Percentiles rank a stretch among this genome's conserved stretches.
These are phyloP conservation scores for Cnemophilus loriae DNA, from an alignment of 2,113 vertebrate genomes.

Conservation along the genomic window DNA sequence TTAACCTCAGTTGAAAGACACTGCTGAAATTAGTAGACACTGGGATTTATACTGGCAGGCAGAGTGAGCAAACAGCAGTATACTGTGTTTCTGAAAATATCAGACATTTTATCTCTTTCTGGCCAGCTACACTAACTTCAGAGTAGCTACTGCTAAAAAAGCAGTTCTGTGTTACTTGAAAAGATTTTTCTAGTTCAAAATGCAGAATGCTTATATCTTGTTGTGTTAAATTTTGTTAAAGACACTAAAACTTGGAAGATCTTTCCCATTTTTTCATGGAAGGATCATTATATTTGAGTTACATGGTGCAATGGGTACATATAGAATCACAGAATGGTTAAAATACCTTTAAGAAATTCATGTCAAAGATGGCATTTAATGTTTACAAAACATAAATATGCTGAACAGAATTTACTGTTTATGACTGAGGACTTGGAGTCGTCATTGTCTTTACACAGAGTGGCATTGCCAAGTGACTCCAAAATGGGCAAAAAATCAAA, in stretches of 20 bases:
- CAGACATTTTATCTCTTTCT: background rate
- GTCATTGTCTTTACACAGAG: background rate
- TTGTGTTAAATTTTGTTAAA: background rate
- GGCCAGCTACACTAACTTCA: background rate
- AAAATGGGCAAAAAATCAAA: background rate
- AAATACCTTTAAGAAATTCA: background rate
- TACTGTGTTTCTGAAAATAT: background rate
- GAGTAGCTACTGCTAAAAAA: background rate
- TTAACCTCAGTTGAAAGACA: background rate
- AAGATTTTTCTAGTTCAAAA: background rate
- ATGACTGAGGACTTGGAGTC: background rate
- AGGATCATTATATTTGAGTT: background rate
- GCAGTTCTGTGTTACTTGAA: background rate
- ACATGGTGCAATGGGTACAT: rapidly evolving
- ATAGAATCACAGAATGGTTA: background rate
- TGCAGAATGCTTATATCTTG: background rate
- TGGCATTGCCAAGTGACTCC: background rate
- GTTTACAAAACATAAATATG: background rate
- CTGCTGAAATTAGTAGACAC: background rate
- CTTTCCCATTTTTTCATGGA: background rate
- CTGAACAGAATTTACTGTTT: background rate
- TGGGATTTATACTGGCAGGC: background rate
- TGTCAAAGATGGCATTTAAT: background rate
- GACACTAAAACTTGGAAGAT: background rate
- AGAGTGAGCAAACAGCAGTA: background rate